phyloP scores from a whole-genome alignment of 2,113 vertebrate genomes.

The Proteles cristata region DNA sequence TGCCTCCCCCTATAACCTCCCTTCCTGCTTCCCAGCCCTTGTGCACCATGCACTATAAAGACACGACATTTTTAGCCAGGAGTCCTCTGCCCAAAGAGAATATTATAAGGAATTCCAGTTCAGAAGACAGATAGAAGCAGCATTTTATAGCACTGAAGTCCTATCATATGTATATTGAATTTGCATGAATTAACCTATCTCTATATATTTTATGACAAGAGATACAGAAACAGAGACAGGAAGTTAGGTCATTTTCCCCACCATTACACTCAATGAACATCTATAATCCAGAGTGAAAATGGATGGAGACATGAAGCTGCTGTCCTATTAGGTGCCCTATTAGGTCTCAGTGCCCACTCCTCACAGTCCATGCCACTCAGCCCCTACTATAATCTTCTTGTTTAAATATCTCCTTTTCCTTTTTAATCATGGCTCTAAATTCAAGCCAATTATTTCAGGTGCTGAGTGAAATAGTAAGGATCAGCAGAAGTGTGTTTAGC shows the following conservation, averaged over 20 bases:
- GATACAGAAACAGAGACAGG: background rate
- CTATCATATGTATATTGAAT: background rate
- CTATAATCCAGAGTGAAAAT: background rate
- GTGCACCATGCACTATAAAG: background rate
- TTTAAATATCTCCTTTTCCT: background rate
- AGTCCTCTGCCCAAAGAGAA: background rate
- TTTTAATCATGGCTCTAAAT: background rate
- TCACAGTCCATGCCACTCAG: background rate
- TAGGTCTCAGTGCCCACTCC: background rate
- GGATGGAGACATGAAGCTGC: background rate
- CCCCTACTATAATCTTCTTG: background rate
- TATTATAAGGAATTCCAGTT: background rate
- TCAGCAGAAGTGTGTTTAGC: background rate
- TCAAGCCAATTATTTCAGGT: background rate
- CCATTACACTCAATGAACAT: background rate
- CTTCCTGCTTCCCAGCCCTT: background rate
- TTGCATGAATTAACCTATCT: constrained; percentile 1
- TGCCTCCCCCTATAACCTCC: background rate
- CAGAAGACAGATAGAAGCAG: background rate
- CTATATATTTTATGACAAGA: background rate
- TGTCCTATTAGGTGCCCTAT: background rate
- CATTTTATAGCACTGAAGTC: background rate
- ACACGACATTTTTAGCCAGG: background rate
- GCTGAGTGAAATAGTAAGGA: background rate
- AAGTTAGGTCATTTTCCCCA: background rate